phyloP scores from a whole-genome alignment of 92 coral and sea anemone genomes.

The Porites cylindrica region DNA sequence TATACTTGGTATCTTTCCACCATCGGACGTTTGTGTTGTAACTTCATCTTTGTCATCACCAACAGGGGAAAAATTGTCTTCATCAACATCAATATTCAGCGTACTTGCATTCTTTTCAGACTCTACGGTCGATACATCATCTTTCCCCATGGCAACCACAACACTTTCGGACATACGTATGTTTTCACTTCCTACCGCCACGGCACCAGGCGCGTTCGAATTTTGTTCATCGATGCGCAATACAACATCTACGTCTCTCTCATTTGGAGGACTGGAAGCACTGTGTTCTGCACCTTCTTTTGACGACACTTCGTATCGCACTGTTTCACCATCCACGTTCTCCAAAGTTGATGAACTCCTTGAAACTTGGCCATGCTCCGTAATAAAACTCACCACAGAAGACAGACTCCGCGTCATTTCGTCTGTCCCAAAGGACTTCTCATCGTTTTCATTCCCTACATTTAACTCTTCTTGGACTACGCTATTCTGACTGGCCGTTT shows the following conservation, averaged over 20 bases:
- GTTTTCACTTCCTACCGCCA: background rate
- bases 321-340: background rate
- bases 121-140: background rate
- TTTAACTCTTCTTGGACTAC: background rate
- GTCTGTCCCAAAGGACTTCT: background rate
- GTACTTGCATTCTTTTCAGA: background rate
- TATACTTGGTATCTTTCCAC: conserved; percentile 5
- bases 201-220: background rate
- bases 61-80: background rate
- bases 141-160: background rate
- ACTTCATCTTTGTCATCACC: background rate
- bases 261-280: background rate
- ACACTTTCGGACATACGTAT: background rate
- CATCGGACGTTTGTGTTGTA: background rate
- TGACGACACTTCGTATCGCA: background rate
- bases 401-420: conserved; percentile 49
- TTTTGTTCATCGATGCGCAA: background rate
- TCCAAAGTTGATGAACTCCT: conserved; percentile 12
- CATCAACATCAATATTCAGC: background rate
- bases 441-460: background rate
- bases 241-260: background rate
- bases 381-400: conserved; percentile 25
- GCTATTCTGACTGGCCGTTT: conserved; percentile 3
- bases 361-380: conserved; percentile 20
- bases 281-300: background rate